Evolutionary conservation across 2,797 vertebrate species (phyloP).

Genomic region (Lycodopsis pacificus): DNA sequence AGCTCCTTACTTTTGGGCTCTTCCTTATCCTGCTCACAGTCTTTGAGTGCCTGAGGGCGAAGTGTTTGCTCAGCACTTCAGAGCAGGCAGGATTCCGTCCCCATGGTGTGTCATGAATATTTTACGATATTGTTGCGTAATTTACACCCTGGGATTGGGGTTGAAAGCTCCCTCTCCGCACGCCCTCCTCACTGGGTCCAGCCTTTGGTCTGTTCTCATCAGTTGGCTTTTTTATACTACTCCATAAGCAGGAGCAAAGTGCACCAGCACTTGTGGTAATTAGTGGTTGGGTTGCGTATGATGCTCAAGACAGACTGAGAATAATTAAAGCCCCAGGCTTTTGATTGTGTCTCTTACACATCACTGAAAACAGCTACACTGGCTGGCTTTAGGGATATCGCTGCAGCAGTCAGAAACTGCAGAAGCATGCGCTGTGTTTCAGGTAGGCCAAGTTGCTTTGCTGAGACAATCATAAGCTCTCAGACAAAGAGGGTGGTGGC

Average conservation of each 20-base stretch:
- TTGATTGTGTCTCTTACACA: slow-evolving; percentile 61
- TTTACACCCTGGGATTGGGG: slow-evolving; percentile 65
- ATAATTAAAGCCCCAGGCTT: slow-evolving; percentile 71
- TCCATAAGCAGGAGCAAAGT: slow-evolving; percentile 66
- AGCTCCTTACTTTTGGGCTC: slow-evolving; percentile 48
- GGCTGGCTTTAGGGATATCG: slow-evolving; percentile 40
- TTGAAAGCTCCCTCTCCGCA: slow-evolving; percentile 72
- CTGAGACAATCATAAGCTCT: slow-evolving; percentile 74
- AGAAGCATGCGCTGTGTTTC: slow-evolving; percentile 50
- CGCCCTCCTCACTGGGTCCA: slow-evolving; percentile 59
- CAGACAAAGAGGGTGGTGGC: slow-evolving; percentile 44
- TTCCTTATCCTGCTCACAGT: slow-evolving; percentile 54
- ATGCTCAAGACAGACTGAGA: slow-evolving; percentile 64
- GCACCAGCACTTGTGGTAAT: slow-evolving; percentile 70
- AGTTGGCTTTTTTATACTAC: slow-evolving; percentile 49
- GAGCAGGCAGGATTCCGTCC: slow-evolving; percentile 72
- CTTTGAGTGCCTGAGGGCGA: slow-evolving; percentile 60
- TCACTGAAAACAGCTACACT: slow-evolving; percentile 42
- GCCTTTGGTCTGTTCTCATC: slow-evolving; percentile 64
- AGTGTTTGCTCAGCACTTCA: slow-evolving; percentile 81
- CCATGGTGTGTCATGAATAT: slow-evolving; percentile 79
- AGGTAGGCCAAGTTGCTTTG: slow-evolving; percentile 64
- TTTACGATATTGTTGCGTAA: slow-evolving; percentile 79
- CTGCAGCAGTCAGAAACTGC: slow-evolving; percentile 59
- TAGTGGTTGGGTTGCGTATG: slow-evolving; percentile 67